phyloP scores from a whole-genome alignment of 92 coral and sea anemone genomes.

The Chrysogorgia sp. region DNA sequence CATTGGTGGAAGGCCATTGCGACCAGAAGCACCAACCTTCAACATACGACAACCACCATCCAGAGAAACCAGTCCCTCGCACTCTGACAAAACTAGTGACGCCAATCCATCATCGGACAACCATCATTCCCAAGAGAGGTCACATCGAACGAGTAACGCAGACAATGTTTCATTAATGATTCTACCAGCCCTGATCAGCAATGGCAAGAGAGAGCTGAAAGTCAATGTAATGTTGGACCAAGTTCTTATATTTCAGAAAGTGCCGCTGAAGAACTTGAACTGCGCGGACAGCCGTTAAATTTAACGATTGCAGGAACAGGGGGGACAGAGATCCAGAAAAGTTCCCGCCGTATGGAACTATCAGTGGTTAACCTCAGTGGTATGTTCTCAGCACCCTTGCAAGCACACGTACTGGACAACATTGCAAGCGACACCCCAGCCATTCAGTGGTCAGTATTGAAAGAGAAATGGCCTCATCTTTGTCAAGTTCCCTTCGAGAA shows the following conservation, averaged over 20 bases:
- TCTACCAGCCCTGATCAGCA: constrained; percentile 18
- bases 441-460: constrained; percentile 60
- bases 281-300: constrained; percentile 38
- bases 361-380: constrained; percentile 29
- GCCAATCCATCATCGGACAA: no score
- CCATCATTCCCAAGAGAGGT: not conserved
- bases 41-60: no score
- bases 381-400: constrained; percentile 27
- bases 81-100: not conserved
- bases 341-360: constrained; percentile 20
- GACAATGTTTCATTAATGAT: constrained; percentile 28
- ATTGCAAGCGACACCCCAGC: constrained; percentile 63
- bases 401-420: constrained; percentile 48
- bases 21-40: no score
- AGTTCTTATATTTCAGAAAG: constrained; percentile 20
- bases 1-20: not conserved
- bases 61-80: no score
- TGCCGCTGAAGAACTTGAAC: constrained; percentile 32
- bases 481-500: constrained; percentile 42
- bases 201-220: no score
- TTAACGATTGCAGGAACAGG: constrained; percentile 41
- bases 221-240: no score
- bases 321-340: no score
- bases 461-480: constrained; percentile 53
- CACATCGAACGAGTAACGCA: not conserved